A percentile compares a stretch with the other conserved stretches of the same genome.
Conservation (phyloP, 2,888 invertebrate genomes). For the Aporophyla lueneburgensis region DNA sequence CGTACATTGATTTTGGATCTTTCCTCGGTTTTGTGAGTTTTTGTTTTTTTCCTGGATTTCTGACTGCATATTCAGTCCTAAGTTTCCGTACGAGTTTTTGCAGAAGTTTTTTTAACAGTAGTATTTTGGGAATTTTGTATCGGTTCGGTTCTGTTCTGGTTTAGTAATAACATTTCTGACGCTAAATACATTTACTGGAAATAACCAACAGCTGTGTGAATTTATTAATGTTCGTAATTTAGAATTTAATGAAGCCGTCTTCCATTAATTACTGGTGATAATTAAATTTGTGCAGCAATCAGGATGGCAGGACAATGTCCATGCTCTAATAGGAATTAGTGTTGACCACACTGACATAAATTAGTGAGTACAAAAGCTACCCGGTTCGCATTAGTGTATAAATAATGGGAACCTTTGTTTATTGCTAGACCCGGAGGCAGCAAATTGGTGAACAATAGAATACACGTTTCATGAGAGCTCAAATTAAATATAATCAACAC, state of each 20-base stretch:
- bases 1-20: neutral
- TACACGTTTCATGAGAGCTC: neutral
- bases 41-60: too few relatives aligned
- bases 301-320: neutral
- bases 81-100: too few relatives aligned
- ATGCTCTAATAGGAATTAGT: neutral
- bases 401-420: neutral
- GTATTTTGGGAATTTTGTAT: too few relatives aligned
- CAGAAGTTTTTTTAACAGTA: too few relatives aligned
- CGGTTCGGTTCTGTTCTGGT: too few relatives aligned
- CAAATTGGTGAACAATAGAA: neutral
- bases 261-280: constrained; percentile 15
- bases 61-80: too few relatives aligned
- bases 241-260: neutral
- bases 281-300: constrained; percentile 18
- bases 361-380: neutral
- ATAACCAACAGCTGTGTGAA: neutral
- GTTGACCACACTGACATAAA: neutral
- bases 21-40: neutral
- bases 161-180: neutral
- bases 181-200: neutral
- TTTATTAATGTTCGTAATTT: neutral
- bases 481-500: neutral
- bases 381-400: neutral
- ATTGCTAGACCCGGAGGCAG: neutral